Conservation (phyloP, 1,140 invertebrate species). For the Drosophila yakuba region DNA sequence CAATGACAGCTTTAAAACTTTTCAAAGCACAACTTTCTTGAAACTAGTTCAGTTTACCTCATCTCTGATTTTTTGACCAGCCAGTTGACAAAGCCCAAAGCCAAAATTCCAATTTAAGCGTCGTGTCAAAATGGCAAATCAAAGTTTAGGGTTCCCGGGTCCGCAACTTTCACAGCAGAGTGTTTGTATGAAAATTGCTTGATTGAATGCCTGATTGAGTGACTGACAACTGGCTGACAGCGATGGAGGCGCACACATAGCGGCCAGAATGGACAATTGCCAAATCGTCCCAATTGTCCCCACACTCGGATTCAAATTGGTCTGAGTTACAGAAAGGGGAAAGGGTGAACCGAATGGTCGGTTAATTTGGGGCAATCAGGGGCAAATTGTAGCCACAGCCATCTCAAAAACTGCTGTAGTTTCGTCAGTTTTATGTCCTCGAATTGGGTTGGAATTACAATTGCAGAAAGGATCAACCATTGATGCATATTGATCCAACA, state of each 20-base stretch:
- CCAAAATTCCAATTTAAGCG: constrained; percentile 74
- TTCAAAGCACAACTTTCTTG: neutral
- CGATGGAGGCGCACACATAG: constrained; percentile 4
- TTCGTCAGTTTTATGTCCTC: constrained; percentile 10
- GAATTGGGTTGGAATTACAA: constrained; percentile 29
- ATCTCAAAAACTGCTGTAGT: constrained; percentile 41
- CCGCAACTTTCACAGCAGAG: constrained; percentile 28
- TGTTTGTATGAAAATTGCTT: constrained; percentile 65
- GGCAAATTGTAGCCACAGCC: constrained; percentile 61
- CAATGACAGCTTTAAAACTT: too few species aligned
- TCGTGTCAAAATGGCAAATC: constrained; percentile 77
- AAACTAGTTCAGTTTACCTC: constrained; percentile 11
- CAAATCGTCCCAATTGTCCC: constrained; percentile 57
- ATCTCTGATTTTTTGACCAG: constrained; percentile 22
- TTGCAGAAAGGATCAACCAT: constrained; percentile 62
- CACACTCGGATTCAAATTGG: neutral
- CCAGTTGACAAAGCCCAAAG: constrained; percentile 31
- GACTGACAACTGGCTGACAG: constrained; percentile 49
- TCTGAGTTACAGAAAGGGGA: neutral
- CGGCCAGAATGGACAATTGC: constrained; percentile 59
- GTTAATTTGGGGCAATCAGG: constrained; percentile 79
- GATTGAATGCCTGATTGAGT: constrained; percentile 77
- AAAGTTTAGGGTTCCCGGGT: constrained; percentile 64
- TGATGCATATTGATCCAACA: constrained; percentile 32
- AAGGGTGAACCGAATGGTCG: constrained; percentile 57